Base-by-base conservation (phyloP, 1,140 invertebrate genomes). In the Sipha flava region DNA sequence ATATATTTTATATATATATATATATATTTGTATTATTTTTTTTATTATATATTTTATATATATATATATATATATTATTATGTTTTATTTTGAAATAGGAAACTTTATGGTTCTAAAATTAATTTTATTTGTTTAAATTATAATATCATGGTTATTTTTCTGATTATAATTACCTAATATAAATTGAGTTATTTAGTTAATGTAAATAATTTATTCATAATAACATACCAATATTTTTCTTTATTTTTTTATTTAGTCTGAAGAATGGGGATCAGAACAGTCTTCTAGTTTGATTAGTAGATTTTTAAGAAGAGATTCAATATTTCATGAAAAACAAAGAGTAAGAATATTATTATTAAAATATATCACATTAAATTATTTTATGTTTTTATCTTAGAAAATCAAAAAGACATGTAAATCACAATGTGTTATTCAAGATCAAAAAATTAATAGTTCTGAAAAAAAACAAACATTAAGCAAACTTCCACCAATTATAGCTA, bases 231-330 rank as follows among this genome's bases (percentile, higher is more conserved):
- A 80, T 79, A 79, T 34, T 12, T 16, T 10, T 73, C 6, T 64
- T n/a, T 34, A 29, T 3, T 57, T 57, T 52, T 14, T 54, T 77
- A 5, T 10, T 47, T 82, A 92, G 89, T 92, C 91, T 64, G 91
- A 92, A 83, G 91, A 92, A 84, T 91, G 90, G 84, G 89, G 90
- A 64, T 93, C 91, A 5, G 91, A 92, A 83, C 87, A 89, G 83
- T 91, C 90, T 23, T 92, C 91, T 0, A 89, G 90, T 80, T 86
- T 92, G 49, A 88, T 92, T 31, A 90, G 89, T n/a, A 88, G 90
- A 82, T 90, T 92, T 84, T 86, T 91, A 57, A 85, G 89, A 49
- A 87, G 90, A 54, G 90, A 92, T 83, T 90, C 89, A 68, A 88
- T 88, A 47, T 84, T 86, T 81, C 85, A 86, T 82, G 85, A 86